These are phyloP conservation scores for Vespertilio murinus DNA, from an alignment of 2,797 vertebrate species.

Conservation along the genomic window DNA sequence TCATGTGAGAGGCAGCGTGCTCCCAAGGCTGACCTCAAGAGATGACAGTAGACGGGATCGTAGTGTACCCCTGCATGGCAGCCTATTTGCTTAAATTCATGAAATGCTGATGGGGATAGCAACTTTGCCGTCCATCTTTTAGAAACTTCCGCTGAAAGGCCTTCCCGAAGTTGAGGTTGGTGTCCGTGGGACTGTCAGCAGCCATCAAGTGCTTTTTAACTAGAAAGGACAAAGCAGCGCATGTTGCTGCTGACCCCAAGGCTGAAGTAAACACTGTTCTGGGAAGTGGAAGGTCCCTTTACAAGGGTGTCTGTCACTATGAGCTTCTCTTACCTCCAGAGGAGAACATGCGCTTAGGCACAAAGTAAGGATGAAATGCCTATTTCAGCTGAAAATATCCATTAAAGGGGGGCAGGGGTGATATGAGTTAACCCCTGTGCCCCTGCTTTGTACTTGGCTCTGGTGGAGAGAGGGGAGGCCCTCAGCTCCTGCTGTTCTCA, in stretches of 20 bases:
- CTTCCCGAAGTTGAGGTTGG: background rate
- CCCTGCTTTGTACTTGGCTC: slow-evolving; percentile 55
- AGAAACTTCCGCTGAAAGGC: background rate
- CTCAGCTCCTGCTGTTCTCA: slow-evolving; percentile 70
- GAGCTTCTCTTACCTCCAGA: slow-evolving; percentile 43
- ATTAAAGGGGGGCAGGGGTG: background rate
- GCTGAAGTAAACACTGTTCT: slow-evolving; percentile 7
- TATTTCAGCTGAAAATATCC: slow-evolving; percentile 63
- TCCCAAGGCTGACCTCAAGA: background rate
- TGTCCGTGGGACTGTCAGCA: background rate
- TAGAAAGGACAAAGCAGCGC: slow-evolving; percentile 54
- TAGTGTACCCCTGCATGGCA: too few relatives aligned
- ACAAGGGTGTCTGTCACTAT: background rate
- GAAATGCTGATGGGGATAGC: background rate
- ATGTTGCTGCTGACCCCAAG: slow-evolving; percentile 13
- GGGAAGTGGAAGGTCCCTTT: slow-evolving; percentile 54
- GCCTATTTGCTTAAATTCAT: background rate
- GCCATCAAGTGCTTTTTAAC: slow-evolving; percentile 49
- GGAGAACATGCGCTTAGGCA: slow-evolving; percentile 42
- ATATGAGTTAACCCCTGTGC: slow-evolving; percentile 1
- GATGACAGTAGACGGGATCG: background rate
- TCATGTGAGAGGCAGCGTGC: background rate
- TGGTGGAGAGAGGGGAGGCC: slow-evolving; percentile 38
- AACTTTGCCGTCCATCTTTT: background rate
- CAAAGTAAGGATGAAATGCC: slow-evolving; percentile 54